Base-by-base conservation (phyloP, 2,888 invertebrate species). In the Empis stercorea region DNA sequence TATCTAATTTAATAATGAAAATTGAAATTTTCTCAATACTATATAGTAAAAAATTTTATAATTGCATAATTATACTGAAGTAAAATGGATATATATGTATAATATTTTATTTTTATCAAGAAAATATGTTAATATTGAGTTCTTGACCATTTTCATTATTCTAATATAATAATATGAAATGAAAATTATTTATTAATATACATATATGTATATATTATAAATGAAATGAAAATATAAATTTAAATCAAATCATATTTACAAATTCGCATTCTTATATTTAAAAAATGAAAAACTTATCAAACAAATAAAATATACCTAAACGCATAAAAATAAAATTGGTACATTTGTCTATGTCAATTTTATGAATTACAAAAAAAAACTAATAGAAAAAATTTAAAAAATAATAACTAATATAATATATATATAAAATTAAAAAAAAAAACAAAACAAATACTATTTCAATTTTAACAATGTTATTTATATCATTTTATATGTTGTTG, bases 321-420 rank as follows among this genome's bases (percentile, higher is more conserved):
- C 23, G 23, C 23, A 27, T 27, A 27, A 27, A 27, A 27, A 7
- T 27, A 9, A 9, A 27, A 27, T 55, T 51, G 48, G 56, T 54
- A 55, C 49, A 56, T 56, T 56, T 56, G 56, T 56, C 56, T 55
- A 49, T 56, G 56, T 52, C 55, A 54, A 51, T 55, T 56, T 56
- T 54, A 56, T 56, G 43, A 32, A 11, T 16, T 16, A 17, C 10
- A 13, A 38, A 16, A 38, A 17, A 17, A 10, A 17, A 37, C n/a
- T n/a, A n/a, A n/a, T n/a, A n/a, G n/a, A n/a, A n/a, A n/a, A n/a
- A 16, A 16, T 15, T 38, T 38, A 10, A 17, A 38, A 38, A 38
- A 11, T 36, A 14, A 14, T 36, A 6, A 36, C 15, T 36, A 15
- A 15, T 36, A n/a, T n/a, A n/a, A n/a, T n/a, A n/a, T n/a, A n/a